Evolutionary conservation across 92 coral and sea anemone genomes (phyloP).

Genomic region (Heliopora coerulea): DNA sequence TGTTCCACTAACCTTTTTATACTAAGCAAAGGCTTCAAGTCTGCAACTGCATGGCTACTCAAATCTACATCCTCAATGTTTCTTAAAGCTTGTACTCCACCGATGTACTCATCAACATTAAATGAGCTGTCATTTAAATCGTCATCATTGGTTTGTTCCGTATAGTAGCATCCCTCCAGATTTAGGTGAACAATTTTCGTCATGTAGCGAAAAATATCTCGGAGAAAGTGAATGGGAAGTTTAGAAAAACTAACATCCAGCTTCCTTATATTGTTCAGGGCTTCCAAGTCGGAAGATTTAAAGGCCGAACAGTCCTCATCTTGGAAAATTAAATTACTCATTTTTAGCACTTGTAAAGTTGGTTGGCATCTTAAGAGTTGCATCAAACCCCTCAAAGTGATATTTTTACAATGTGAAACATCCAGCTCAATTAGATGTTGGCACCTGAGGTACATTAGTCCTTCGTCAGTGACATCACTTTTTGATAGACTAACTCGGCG

Average conservation of each 20-base stretch:
- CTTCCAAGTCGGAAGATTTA: no score
- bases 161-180: no score
- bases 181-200: no score
- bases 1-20: conserved; percentile 71
- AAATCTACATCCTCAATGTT: conserved; percentile 63
- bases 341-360: conserved; percentile 60
- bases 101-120: conserved; percentile 11
- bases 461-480: conserved; percentile 67
- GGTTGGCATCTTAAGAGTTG: conserved; percentile 58
- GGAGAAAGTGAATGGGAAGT: no score
- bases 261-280: no score
- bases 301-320: no score
- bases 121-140: no score
- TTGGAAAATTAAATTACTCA: conserved; percentile 48
- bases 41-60: conserved; percentile 50
- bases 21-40: conserved; percentile 53
- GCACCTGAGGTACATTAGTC: conserved; percentile 50
- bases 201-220: no score
- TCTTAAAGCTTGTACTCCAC: conserved; percentile 50
- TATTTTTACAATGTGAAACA: conserved; percentile 55
- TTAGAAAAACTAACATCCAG: no score
- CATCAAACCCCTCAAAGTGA: conserved; percentile 60
- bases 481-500: conserved; percentile 60
- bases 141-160: no score
- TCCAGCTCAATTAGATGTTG: conserved; percentile 80